phyloP scores from a whole-genome alignment of 2,113 vertebrate genomes.

The Nyctereutes procyonoides region DNA sequence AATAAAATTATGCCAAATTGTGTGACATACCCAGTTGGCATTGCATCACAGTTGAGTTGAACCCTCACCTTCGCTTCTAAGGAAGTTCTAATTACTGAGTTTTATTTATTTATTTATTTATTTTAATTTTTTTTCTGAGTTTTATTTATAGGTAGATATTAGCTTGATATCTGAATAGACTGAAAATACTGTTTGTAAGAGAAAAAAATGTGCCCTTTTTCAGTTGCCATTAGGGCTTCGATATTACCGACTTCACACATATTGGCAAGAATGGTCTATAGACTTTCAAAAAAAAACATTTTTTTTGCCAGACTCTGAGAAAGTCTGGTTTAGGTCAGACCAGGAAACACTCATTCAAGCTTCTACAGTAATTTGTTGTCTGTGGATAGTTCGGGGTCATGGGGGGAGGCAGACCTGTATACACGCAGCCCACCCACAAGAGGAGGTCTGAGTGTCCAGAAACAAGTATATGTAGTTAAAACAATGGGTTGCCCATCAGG shows the following conservation, averaged over 20 bases:
- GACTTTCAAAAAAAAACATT: background rate
- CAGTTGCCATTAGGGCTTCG: background rate
- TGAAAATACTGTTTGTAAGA: background rate
- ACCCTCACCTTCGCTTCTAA: slow-evolving; percentile 17
- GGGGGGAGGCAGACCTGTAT: background rate
- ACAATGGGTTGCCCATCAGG: background rate
- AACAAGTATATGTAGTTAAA: background rate
- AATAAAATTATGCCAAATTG: background rate
- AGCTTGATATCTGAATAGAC: slow-evolving; percentile 13
- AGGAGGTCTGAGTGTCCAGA: background rate
- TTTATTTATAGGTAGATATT: slow-evolving; percentile 47
- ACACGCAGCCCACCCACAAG: background rate
- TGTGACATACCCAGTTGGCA: background rate
- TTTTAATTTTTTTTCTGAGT: too few relatives aligned
- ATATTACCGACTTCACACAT: background rate
- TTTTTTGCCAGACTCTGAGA: background rate
- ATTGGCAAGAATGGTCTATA: background rate
- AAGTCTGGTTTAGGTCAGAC: background rate
- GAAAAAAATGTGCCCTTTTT: background rate
- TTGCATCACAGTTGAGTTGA: slow-evolving; percentile 35
- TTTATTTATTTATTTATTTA: too few relatives aligned
- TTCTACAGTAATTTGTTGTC: background rate
- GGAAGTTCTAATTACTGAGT: background rate
- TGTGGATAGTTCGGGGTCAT: background rate
- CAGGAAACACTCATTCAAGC: background rate